Percentiles rank a stretch among this genome's conserved stretches.
Evolutionary conservation across 2,888 invertebrate genomes (phyloP).

Genomic region (Caenorhabditis macrosperma): DNA sequence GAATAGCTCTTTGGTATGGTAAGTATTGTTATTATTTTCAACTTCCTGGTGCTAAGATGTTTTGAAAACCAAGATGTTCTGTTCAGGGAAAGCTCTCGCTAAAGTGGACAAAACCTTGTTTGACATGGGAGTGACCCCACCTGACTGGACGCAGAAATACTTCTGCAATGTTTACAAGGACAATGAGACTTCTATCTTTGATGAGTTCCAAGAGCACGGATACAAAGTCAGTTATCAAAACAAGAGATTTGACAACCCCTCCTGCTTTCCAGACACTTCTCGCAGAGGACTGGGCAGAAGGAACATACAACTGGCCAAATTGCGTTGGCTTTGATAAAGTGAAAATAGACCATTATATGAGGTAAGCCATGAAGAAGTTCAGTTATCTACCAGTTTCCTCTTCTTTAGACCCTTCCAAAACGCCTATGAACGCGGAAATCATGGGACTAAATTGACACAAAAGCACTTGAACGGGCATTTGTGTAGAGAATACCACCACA

Average conservation of each 20-base stretch:
- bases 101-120: conserved; percentile 49
- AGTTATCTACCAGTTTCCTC: no score
- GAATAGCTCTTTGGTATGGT: conserved; percentile 67
- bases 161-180: conserved; percentile 61
- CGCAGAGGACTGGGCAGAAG: conserved; percentile 72
- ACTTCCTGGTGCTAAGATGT: no score
- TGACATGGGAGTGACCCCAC: conserved; percentile 27
- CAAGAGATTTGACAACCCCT: no score
- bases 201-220: conserved; percentile 59
- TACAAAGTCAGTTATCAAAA: conserved; percentile 45
- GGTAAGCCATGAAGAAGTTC: conserved; percentile 32
- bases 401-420: conserved; percentile 67
- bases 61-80: no score
- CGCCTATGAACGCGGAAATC: conserved; percentile 48
- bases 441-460: conserved; percentile 37
- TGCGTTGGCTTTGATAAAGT: conserved; percentile 68
- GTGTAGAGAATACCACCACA: conserved; percentile 64
- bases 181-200: conserved; percentile 59
- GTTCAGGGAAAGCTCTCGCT: conserved; percentile 60
- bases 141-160: conserved; percentile 53
- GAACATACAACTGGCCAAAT: conserved; percentile 70
- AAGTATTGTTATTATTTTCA: not conserved
- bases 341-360: conserved; percentile 71
- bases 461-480: conserved; percentile 44
- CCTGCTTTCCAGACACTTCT: conserved; percentile 64